Evolutionary conservation across 2,797 vertebrate genomes (phyloP).

Genomic region (Lagothrix lagotricha): DNA sequence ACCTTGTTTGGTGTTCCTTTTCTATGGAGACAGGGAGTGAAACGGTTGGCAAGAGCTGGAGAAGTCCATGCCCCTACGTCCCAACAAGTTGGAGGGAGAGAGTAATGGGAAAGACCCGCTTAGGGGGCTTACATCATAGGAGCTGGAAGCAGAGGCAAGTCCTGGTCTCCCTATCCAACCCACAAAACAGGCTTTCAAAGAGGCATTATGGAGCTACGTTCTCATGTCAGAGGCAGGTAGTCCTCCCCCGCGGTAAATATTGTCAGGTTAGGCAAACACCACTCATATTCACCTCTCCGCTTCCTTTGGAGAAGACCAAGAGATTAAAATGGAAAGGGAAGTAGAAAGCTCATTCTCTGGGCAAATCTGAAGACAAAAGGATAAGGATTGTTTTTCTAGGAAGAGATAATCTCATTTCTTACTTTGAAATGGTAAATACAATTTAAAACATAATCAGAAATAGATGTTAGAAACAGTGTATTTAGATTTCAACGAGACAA

Average conservation of each 20-base stretch:
- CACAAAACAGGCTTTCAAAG: background rate
- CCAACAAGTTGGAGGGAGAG: background rate
- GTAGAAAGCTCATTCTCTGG: background rate
- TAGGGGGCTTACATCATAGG: background rate
- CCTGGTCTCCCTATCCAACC: background rate
- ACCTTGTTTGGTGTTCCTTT: background rate
- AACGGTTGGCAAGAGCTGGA: background rate
- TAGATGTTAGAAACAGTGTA: background rate
- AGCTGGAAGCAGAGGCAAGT: background rate
- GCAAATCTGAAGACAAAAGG: background rate
- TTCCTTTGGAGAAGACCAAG: background rate
- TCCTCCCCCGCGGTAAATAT: background rate
- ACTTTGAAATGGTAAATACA: constrained; percentile 1
- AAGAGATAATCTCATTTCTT: constrained; percentile 8
- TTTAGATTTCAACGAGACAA: background rate
- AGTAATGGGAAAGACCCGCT: background rate
- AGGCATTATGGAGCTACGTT: background rate
- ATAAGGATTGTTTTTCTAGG: background rate
- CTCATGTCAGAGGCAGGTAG: background rate
- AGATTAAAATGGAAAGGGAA: background rate
- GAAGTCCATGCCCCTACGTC: background rate
- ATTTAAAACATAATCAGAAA: background rate
- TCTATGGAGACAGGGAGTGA: background rate
- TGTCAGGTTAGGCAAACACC: background rate
- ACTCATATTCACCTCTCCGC: background rate